Evolutionary conservation across 2,113 vertebrate genomes (phyloP).

Genomic region (Mustela lutreola): DNA sequence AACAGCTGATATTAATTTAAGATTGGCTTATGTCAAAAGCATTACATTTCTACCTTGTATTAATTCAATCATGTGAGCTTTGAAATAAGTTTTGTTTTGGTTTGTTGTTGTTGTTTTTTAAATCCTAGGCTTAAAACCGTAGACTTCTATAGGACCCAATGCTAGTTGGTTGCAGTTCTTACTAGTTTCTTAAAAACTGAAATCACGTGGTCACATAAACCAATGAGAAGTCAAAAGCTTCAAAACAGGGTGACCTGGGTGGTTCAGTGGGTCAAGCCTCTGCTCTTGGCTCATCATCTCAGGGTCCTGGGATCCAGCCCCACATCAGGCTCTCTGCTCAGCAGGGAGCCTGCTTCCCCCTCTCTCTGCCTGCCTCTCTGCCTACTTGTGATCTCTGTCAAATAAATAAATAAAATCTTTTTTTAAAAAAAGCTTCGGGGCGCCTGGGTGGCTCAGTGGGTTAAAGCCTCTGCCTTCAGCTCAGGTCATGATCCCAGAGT

Average conservation of each 20-base stretch:
- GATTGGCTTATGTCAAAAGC: background rate
- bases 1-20: background rate
- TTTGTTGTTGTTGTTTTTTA: background rate
- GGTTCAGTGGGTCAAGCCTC: no score
- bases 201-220: conserved; percentile 27
- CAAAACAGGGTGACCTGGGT: background rate
- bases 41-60: background rate
- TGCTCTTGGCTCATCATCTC: no score
- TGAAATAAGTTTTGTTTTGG: background rate
- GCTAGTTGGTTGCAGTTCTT: background rate
- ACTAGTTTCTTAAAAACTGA: background rate
- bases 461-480: no score
- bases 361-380: no score
- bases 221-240: conserved; percentile 51
- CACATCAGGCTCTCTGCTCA: no score
- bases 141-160: background rate
- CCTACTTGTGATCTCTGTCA: no score
- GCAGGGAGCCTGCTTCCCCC: no score
- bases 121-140: background rate
- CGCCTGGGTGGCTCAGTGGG: no score
- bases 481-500: no score
- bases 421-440: background rate
- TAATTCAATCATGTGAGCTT: conserved; percentile 19
- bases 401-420: no score
- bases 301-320: no score